Base-by-base conservation (phyloP, 1,140 invertebrate genomes). In the Zaprionus ghesquierei region DNA sequence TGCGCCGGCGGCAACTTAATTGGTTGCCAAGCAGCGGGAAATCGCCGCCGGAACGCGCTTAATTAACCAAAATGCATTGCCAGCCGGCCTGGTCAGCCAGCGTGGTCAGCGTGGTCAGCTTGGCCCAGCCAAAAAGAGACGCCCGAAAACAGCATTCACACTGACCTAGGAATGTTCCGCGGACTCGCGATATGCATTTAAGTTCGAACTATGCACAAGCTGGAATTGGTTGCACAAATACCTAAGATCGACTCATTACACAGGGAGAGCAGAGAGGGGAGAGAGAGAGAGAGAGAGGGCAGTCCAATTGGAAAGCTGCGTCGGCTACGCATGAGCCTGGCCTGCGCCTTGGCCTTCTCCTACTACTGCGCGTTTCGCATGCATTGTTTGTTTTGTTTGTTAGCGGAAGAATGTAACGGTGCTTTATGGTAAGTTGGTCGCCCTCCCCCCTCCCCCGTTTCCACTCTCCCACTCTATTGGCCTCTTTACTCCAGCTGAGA, bases 51-150 rank as follows among this genome's bases (percentile, higher is more conserved):
- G 79, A 87, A 86, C 82, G 82, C 82, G 82, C 69, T 82, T 86
- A 87, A 86, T 86, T 86, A 86, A 82, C 82, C 84, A 82, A 86
- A 86, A 87, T 87, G 82, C 82, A 86, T 89, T 86, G 87, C 72
- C 9, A 75, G 79, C 55, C 69, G 59, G 41, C 41, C 41, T 46
- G 41, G 41, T 13, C 10, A 46, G 27, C 27, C 27, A 29, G n/a
- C n/a, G n/a, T 33, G 31, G 31, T 33, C 31, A 33, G 31, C n/a
- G n/a, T n/a, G n/a, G n/a, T n/a, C 31, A 61, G 38, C 53, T 86
- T 86, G 55, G 44, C 75, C 58, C 81, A 86, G 81, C 59, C 51
- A n/a, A 66, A 81, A 82, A 59, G 31, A 46, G 22, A 23, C 35
- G 38, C 58, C 46, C 59, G 27, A 62, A 62, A 62, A 51, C 18